Percentiles rank a stretch among this genome's conserved stretches.
Evolutionary conservation across 2,888 invertebrate genomes (phyloP).

Genomic region (Poecilus cupreus): DNA sequence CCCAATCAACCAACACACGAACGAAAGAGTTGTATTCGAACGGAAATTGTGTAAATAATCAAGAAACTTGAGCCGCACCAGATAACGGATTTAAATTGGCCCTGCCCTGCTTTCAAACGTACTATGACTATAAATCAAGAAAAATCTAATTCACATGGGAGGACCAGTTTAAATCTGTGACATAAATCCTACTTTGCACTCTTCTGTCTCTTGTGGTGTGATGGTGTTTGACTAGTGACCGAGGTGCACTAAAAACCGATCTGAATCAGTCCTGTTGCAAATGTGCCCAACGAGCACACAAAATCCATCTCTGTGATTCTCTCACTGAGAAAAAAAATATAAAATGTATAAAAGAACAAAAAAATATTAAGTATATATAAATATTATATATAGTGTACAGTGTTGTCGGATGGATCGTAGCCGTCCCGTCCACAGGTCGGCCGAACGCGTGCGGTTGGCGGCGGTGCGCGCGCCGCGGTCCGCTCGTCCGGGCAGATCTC

Average conservation of each 20-base stretch:
- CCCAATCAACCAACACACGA: too few species aligned
- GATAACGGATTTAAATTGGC: neutral
- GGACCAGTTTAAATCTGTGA: neutral
- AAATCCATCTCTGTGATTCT: slow-evolving; percentile 63
- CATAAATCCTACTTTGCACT: neutral
- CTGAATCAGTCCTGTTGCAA: slow-evolving; percentile 56
- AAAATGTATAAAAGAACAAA: slow-evolving; percentile 61
- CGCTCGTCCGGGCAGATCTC: slow-evolving; percentile 31
- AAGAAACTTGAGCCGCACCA: neutral
- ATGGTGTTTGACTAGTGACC: neutral
- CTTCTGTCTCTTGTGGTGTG: neutral
- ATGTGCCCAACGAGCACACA: slow-evolving; percentile 65
- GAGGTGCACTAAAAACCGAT: slow-evolving; percentile 45
- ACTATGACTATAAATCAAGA: neutral
- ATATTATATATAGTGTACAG: slow-evolving; percentile 62
- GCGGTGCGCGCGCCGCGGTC: slow-evolving; percentile 53
- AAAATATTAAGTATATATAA: slow-evolving; percentile 57
- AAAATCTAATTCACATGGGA: neutral
- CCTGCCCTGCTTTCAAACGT: neutral
- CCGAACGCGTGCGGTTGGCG: slow-evolving; percentile 59
- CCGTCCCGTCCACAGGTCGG: slow-evolving; percentile 56
- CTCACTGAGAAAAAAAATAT: slow-evolving; percentile 59
- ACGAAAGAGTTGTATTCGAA: too few species aligned
- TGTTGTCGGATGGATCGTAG: slow-evolving; percentile 60
- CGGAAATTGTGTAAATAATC: too few species aligned